These are phyloP conservation scores for Caenorhabditis inopinata DNA, from an alignment of 1,140 invertebrate species.

Conservation along the genomic window DNA sequence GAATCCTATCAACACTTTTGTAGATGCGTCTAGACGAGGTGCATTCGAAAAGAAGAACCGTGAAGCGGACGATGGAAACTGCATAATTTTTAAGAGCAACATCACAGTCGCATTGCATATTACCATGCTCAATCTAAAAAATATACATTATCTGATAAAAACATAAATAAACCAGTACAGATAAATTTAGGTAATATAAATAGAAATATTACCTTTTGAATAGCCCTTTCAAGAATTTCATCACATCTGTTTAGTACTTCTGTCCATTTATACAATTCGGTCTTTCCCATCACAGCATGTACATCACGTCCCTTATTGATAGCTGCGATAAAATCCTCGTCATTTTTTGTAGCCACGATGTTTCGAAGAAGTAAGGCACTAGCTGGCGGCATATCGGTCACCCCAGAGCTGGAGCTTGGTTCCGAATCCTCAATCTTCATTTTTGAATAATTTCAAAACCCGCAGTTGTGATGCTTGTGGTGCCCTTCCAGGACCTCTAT, in stretches of 20 bases:
- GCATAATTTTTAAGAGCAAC: background rate
- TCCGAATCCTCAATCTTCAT: conserved; percentile 7
- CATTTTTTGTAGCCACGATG: background rate
- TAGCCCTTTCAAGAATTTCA: conserved; percentile 38
- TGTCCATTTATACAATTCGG: conserved; percentile 40
- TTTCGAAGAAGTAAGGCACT: conserved; percentile 1
- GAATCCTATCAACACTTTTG: conserved; percentile 34
- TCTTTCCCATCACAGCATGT: conserved; percentile 32
- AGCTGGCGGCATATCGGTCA: conserved; percentile 20
- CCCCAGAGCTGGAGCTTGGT: background rate
- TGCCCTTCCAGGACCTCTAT: background rate
- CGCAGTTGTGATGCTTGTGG: background rate
- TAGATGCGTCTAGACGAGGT: conserved; percentile 46
- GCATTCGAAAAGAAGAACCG: conserved; percentile 44
- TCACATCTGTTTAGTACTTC: conserved; percentile 40
- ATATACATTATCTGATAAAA: too few relatives aligned
- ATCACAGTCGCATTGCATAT: background rate
- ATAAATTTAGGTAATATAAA: background rate
- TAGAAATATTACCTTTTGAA: background rate
- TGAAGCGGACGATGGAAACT: conserved; percentile 10
- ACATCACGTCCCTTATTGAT: conserved; percentile 15
- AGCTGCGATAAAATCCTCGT: background rate
- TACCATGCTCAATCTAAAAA: background rate
- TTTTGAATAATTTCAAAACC: background rate
- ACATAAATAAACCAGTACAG: background rate